Conservation (phyloP, 1,140 invertebrate species). For the Dermatophagoides farinae region DNA sequence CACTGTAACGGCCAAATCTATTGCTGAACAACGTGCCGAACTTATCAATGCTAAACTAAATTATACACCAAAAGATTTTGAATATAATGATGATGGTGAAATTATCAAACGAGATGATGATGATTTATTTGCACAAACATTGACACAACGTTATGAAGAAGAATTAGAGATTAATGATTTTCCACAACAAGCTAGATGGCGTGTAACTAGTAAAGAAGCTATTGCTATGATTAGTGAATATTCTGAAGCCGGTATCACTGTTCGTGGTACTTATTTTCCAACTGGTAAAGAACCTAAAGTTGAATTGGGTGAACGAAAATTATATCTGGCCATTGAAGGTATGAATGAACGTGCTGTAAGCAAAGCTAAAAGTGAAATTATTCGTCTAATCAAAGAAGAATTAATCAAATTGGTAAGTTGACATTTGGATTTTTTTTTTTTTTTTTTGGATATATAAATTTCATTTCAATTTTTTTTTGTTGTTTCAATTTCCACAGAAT, state of each 20-base stretch:
- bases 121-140: slow-evolving; percentile 24
- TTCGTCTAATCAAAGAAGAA: slow-evolving; percentile 91
- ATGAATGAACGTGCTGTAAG: slow-evolving; percentile 88
- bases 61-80: slow-evolving; percentile 53
- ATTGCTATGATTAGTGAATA: slow-evolving; percentile 95
- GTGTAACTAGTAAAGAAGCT: slow-evolving; percentile 95
- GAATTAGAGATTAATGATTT: slow-evolving; percentile 99
- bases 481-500: too few relatives aligned
- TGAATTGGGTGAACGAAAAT: slow-evolving; percentile 82
- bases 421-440: background rate
- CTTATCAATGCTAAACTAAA: slow-evolving; percentile 91
- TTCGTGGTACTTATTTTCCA: slow-evolving; percentile 86
- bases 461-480: too few relatives aligned
- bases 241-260: slow-evolving; percentile 93
- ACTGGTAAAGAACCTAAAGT: slow-evolving; percentile 43
- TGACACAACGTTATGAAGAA: slow-evolving; percentile 76
- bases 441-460: background rate
- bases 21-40: slow-evolving; percentile 73
- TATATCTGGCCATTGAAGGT: slow-evolving; percentile 96
- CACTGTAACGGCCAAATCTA: slow-evolving; percentile 47
- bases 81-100: slow-evolving; percentile 23
- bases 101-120: slow-evolving; percentile 38
- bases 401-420: slow-evolving; percentile 48
- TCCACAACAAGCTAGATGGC: slow-evolving; percentile 91
- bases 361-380: slow-evolving; percentile 95